phyloP scores from a whole-genome alignment of 1,140 invertebrate genomes.

The Trinorchestia longiramus region DNA sequence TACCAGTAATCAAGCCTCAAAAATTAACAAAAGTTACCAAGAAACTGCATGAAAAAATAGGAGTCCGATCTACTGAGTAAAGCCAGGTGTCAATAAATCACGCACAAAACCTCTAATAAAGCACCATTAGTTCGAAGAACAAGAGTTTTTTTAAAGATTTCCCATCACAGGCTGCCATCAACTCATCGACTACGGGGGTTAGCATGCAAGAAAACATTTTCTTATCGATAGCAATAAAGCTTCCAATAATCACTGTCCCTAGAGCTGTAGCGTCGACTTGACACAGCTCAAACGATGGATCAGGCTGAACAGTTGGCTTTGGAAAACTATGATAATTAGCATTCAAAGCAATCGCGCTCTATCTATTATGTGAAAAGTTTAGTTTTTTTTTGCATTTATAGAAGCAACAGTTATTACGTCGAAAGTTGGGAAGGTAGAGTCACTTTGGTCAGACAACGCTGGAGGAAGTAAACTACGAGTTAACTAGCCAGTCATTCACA shows the following conservation, averaged over 20 bases:
- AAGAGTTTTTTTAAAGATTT: slow-evolving; percentile 16
- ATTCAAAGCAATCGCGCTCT: not conserved
- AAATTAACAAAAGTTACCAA: not conserved
- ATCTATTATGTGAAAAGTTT: not conserved
- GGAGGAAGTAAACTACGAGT: no score
- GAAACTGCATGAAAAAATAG: not conserved
- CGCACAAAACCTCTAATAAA: not conserved
- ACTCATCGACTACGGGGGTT: not conserved
- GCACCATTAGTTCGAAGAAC: not conserved
- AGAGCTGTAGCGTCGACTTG: not conserved
- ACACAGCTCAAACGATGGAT: not conserved
- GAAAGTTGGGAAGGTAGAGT: no score
- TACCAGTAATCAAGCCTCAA: not conserved
- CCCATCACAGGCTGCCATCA: slow-evolving; percentile 6
- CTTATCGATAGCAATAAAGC: not conserved
- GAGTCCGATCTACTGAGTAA: not conserved
- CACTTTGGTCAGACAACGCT: no score
- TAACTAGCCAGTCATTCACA: not conserved
- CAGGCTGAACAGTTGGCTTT: not conserved
- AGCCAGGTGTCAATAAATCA: not conserved
- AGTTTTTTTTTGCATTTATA: not conserved
- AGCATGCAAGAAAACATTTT: not conserved
- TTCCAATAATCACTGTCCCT: not conserved
- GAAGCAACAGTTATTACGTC: not conserved
- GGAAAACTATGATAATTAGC: not conserved